Evolutionary conservation across 2,113 vertebrate genomes (phyloP).

Genomic region (Gila orcuttii): DNA sequence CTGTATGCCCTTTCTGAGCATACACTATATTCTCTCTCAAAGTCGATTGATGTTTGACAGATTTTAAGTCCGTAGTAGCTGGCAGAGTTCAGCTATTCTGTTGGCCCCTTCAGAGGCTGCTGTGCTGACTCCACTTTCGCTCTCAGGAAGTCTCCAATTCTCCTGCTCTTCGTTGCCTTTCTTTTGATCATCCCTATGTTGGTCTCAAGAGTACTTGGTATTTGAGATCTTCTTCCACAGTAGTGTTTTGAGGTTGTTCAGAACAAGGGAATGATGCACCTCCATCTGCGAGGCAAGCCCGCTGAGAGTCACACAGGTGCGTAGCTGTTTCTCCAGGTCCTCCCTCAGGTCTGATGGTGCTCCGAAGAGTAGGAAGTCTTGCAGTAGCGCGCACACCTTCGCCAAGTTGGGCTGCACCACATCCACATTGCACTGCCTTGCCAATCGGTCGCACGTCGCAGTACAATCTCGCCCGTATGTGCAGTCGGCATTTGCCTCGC

Average conservation of each 20-base stretch:
- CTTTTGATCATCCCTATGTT: neutral
- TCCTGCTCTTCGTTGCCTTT: neutral
- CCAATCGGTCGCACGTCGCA: conserved; percentile 88
- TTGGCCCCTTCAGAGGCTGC: neutral
- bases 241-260: conserved; percentile 95
- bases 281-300: conserved; percentile 96
- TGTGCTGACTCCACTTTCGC: neutral
- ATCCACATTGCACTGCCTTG: conserved; percentile 91
- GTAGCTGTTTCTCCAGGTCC: conserved; percentile 90
- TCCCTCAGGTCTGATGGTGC: conserved; percentile 80
- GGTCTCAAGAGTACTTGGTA: conserved; percentile 87
- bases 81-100: conserved; percentile 2
- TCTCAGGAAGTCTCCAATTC: neutral
- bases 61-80: neutral
- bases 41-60: neutral
- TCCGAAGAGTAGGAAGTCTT: conserved; percentile 88
- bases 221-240: conserved; percentile 96
- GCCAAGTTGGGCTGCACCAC: conserved; percentile 94
- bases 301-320: conserved; percentile 91
- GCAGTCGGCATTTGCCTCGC: conserved; percentile 89
- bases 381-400: conserved; percentile 88
- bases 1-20: neutral
- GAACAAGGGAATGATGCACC: conserved; percentile 92
- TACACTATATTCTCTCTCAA: neutral
- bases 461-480: conserved; percentile 89